phyloP scores from a whole-genome alignment of 2,888 invertebrate genomes.

The Lepeophtheirus nordmannii region DNA sequence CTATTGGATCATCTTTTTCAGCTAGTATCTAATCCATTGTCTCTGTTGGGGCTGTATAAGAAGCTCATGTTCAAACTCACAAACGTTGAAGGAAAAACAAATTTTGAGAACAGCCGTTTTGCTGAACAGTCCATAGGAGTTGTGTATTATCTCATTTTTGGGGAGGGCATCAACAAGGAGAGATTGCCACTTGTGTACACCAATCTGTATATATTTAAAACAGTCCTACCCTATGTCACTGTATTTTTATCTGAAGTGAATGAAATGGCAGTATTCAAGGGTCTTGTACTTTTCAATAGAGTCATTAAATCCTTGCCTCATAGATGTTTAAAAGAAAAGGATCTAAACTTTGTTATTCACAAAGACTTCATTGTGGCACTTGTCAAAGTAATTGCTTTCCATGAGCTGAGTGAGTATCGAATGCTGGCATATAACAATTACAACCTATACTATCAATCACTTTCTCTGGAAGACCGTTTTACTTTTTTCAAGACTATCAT shows the following conservation, averaged over 20 bases:
- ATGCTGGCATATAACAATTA: neutral
- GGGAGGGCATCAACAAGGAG: neutral
- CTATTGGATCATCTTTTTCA: neutral
- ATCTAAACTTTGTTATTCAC: neutral
- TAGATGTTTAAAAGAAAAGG: neutral
- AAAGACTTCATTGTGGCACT: neutral
- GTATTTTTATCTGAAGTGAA: neutral
- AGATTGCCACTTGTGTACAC: neutral
- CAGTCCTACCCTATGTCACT: neutral
- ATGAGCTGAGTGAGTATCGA: neutral
- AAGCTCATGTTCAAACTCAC: neutral
- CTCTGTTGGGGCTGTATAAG: neutral
- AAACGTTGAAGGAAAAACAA: neutral
- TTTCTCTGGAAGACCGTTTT: neutral
- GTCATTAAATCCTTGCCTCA: neutral
- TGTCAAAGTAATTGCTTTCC: neutral
- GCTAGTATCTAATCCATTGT: neutral
- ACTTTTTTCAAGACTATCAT: neutral
- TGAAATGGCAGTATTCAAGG: neutral
- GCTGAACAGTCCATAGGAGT: neutral
- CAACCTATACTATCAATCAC: neutral
- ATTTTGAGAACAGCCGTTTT: neutral
- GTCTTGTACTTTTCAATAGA: neutral
- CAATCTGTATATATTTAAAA: neutral
- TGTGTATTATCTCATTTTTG: conserved; percentile 4